phyloP scores from a whole-genome alignment of 1,140 invertebrate genomes.

The Chionoecetes opilio region DNA sequence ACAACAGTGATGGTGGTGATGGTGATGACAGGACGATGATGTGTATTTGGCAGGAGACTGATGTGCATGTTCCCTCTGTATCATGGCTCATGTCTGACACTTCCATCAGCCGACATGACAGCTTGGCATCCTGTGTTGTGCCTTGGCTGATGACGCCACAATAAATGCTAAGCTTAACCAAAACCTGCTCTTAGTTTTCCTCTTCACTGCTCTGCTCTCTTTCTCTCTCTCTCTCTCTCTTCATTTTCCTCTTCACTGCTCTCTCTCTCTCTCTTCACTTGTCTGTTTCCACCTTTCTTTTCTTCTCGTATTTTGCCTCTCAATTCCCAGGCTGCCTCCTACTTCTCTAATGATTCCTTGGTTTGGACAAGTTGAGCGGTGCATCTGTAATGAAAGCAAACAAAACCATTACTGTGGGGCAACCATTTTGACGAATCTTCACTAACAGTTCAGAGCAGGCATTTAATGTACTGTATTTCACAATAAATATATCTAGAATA shows the following conservation, averaged over 20 bases:
- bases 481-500: no score
- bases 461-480: no score
- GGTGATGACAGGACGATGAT: neutral
- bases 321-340: neutral
- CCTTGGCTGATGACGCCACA: no score
- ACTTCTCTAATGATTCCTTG: slow-evolving; percentile 71
- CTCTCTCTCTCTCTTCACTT: neutral
- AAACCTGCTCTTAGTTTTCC: no score
- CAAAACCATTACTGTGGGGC: no score
- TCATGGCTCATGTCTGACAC: neutral
- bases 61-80: neutral
- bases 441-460: no score
- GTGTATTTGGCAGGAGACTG: no score
- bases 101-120: neutral
- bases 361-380: slow-evolving; percentile 76
- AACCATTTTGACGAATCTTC: no score
- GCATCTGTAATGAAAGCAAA: slow-evolving; percentile 64
- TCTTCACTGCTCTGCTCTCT: neutral
- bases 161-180: no score
- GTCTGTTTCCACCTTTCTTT: neutral
- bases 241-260: neutral
- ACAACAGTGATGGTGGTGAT: neutral
- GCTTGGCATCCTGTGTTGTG: neutral
- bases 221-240: neutral
- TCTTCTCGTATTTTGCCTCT: neutral